These are phyloP conservation scores for Notarius lentiginosus DNA, from an alignment of 2,113 vertebrate genomes.

Conservation along the genomic window DNA sequence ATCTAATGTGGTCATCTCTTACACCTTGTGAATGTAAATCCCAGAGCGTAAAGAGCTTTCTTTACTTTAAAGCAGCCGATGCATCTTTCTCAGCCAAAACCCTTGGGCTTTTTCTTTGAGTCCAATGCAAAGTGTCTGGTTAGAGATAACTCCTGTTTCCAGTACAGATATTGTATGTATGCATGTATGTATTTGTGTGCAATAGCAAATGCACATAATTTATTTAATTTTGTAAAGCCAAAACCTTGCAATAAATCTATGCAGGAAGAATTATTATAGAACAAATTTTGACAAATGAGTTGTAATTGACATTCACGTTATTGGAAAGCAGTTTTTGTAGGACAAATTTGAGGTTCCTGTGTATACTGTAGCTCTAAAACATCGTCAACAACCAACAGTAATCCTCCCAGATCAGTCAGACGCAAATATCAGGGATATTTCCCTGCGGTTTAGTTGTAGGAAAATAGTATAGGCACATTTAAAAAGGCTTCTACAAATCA, in stretches of 20 bases:
- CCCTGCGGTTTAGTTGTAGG: slow-evolving; percentile 64
- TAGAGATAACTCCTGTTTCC: slow-evolving; percentile 29
- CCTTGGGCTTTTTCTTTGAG: slow-evolving; percentile 39
- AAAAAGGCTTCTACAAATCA: slow-evolving; percentile 56
- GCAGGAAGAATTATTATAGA: slow-evolving; percentile 16
- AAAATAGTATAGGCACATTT: slow-evolving; percentile 60
- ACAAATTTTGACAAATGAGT: slow-evolving; percentile 18
- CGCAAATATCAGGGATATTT: slow-evolving; percentile 67
- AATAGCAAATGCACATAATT: background rate
- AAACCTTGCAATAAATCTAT: slow-evolving; percentile 23
- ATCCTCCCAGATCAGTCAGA: slow-evolving; percentile 64
- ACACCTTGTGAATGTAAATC: slow-evolving; percentile 33
- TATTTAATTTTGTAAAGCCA: slow-evolving; percentile 19
- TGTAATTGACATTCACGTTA: background rate
- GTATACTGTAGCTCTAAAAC: slow-evolving; percentile 24
- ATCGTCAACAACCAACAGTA: slow-evolving; percentile 13
- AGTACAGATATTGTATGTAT: background rate
- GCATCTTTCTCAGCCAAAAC: slow-evolving; percentile 29
- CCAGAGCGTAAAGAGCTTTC: slow-evolving; percentile 17
- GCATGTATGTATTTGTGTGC: background rate
- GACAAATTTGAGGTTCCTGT: slow-evolving; percentile 9
- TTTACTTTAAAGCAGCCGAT: slow-evolving; percentile 19
- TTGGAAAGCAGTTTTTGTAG: background rate
- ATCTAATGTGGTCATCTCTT: slow-evolving; percentile 36
- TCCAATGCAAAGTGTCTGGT: slow-evolving; percentile 21